Base-by-base conservation (phyloP, 2,888 invertebrate genomes). In the Phengaris arion region DNA sequence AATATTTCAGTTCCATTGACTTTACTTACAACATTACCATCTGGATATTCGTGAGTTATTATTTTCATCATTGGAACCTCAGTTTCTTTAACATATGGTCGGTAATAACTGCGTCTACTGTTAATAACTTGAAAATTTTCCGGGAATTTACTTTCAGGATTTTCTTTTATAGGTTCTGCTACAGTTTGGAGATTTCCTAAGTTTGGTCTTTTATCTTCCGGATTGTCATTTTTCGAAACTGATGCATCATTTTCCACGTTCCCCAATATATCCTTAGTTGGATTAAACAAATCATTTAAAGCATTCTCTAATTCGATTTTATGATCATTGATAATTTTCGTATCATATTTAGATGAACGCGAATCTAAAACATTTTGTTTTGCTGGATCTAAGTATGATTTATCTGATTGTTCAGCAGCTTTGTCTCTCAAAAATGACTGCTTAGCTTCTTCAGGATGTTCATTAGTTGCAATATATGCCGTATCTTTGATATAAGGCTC, bases 1-100 rank as follows among this genome's bases (percentile, higher is more conserved):
- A 83, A 55, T 46, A 76, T 64, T 81, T 87, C 87, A 45, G 78
- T 80, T 10, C 83, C 85, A 70, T 82, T 81, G 35, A 85, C 72
- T 35, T 76, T 68, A 74, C 82, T 86, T 22, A 78, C 48, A 9
- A 85, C 52, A 1, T 82, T 83, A 64, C 82, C 80, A 78, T 86
- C 85, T 68, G 79, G 74, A 74, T 80, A 79, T 79, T 87, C 87
- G 51, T 78, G 84, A 1, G 84, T 84, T 22, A 82, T 76, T 72
- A 86, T 81, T 78, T 80, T 83, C 6, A 84, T 80, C 77, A 86
- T 78, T 22, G 70, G 74, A n/a, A 82, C 46, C 4, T 74, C 64
- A 9, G 59, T 74, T n/a, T 85, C 80, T 48, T 77, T 45, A 10
- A 13, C 35, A 64, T 6, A 10, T 35, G 12, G 64, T 12, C 64